Base-by-base conservation (phyloP, 2,797 vertebrate species). In the Geotrypetes seraphini region DNA sequence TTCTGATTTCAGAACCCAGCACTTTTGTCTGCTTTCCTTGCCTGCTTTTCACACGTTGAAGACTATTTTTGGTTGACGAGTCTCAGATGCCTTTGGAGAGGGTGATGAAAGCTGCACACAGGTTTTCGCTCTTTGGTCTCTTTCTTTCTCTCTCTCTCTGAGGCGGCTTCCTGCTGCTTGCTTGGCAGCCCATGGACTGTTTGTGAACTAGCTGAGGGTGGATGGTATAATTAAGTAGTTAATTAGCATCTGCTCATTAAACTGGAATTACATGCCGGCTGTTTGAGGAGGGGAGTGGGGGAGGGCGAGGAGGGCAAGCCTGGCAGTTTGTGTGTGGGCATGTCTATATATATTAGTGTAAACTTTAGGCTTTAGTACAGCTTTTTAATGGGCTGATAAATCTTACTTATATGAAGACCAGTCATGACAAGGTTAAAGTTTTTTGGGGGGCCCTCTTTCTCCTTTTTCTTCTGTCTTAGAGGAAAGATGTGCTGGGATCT, bases 31-130 rank as follows among this genome's bases (percentile, higher is more conserved):
- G 53, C 40, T 37, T 16, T 22, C 25, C 20, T 10, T 55, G 39
- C 40, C 39, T 40, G 47, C 54, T 63, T 36, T 47, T 68, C 66
- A 44, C 60, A 54, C 64, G 63, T 61, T 53, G 2, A 53, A 68
- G 50, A 68, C 65, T 73, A 72, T 70, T 79, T 69, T 54, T 48
- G 66, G 66, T 60, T 48, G 54, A 60, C 71, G 65, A 57, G 62
- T 67, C 69, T 73, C 60, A 71, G 71, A 52, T 61, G 60, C 64
- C 58, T 64, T 22, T 2, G 45, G 50, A n/a, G n/a, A 60, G 70
- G 58, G 61, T 32, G 39, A 11, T 51, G 68, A 64, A 53, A 69
- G 59, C 0, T 44, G 39, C 36, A 32, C 12, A 15, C n/a, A 12
- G 35, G 43, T 41, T 43, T 27, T 36, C 31, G 33, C 39, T 33